phyloP scores from a whole-genome alignment of 2,797 vertebrate genomes.

The Balearica regulorum region DNA sequence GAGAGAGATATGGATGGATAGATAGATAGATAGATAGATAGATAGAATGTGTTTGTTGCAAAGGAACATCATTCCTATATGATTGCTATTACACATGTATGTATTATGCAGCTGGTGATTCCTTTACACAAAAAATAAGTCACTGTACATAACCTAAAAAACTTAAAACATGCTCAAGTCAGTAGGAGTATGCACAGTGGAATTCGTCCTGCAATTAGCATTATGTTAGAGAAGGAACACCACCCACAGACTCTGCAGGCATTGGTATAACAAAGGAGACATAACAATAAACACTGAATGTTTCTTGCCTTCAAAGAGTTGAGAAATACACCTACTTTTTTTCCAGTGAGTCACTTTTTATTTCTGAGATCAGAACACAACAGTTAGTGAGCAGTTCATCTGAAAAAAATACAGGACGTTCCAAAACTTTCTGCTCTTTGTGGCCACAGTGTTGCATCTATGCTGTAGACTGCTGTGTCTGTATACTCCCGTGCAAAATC shows the following conservation, averaged over 20 bases:
- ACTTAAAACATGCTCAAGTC: not conserved
- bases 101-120: not conserved
- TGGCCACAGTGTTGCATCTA: not conserved
- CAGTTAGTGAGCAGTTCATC: not conserved
- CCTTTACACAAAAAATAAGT: not conserved
- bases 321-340: conserved; percentile 37
- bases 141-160: not conserved
- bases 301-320: conserved; percentile 36
- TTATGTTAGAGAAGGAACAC: conserved; percentile 26
- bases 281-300: conserved; percentile 22
- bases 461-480: not conserved
- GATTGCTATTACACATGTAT: not conserved
- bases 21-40: not conserved
- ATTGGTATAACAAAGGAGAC: conserved; percentile 20
- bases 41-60: not conserved
- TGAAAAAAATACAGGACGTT: not conserved
- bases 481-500: not conserved
- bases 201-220: conserved; percentile 16
- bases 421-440: not conserved
- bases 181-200: conserved; percentile 3
- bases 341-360: conserved; percentile 33
- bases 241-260: conserved; percentile 32
- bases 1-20: accelerated
- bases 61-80: not conserved
- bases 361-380: conserved; percentile 38